Evolutionary conservation across 2,888 invertebrate genomes (phyloP), one percentile per base, ranked within the genome.

Genomic region (Cinara cedri): DNA sequence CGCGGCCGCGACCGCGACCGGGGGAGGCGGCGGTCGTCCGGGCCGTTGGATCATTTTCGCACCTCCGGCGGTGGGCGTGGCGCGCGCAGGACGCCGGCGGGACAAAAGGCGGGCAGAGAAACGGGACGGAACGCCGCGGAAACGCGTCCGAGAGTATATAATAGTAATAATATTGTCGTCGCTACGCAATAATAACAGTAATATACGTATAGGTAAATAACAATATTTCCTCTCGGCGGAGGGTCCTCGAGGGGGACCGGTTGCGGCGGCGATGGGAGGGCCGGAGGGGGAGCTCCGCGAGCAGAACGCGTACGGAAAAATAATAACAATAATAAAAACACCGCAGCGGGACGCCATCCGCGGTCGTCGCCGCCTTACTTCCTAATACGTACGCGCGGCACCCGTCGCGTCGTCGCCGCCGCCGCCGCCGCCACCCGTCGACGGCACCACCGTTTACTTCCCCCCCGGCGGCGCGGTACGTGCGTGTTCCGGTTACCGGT

Each of bases 41-140:
- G 70, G 70, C 78, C 78, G 78, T 70, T 70, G 78, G 60, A 78
- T 78, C 57, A 70, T 76, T 68, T 78, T 78, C 78, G 78, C 78
- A 60, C 78, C 78, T 78, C 49, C 70, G 16, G 70, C 60, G 68
- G 68, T 70, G 78, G 78, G 78, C 78, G 78, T 68, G 78, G 70
- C 34, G 63, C 54, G 71, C 54, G 62, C 72, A 51, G 9, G 34
- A 26, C 34, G 14, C 34, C 26, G 26, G 34, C 13, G 19, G 34
- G 16, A 74, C 54, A 63, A 65, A 44, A 74, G n/a, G n/a, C n/a
- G n/a, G n/a, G n/a, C n/a, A n/a, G n/a, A n/a, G n/a, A n/a, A n/a
- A n/a, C n/a, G 74, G 63, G 65, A 3, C 63, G 34, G 6, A 34
- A 34, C 34, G 63, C 24, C 49, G 60, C n/a, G 62, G 62, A 63